Percentiles rank a stretch among this genome's conserved stretches.
Evolutionary conservation across 2,797 vertebrate genomes (phyloP).

Genomic region (Passerculus sandwichensis): DNA sequence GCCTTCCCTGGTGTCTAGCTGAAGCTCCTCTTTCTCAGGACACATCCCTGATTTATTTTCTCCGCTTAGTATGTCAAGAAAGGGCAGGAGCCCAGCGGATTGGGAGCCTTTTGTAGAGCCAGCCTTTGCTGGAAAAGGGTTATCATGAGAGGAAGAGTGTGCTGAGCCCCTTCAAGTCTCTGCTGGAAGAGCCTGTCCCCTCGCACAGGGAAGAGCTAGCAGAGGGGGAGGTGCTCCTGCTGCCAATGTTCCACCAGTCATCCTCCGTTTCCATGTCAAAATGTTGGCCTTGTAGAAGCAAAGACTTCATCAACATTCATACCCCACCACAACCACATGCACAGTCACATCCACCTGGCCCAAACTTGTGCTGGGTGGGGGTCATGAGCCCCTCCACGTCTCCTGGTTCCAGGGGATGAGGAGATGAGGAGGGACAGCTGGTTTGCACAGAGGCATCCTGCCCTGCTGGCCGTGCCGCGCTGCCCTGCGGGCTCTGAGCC

Average conservation of each 20-base stretch:
- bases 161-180: not conserved
- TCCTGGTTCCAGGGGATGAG: not conserved
- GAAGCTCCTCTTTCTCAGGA: not conserved
- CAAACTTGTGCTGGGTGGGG: not conserved
- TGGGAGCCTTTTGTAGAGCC: not conserved
- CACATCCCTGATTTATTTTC: not conserved
- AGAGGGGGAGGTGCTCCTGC: not conserved
- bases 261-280: not conserved
- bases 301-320: not conserved
- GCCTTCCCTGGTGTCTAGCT: accelerated
- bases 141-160: not conserved
- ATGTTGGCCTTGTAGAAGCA: not conserved
- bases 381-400: accelerated
- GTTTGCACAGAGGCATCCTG: not conserved
- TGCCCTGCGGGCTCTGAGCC: accelerated
- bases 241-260: not conserved
- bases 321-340: accelerated
- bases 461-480: not conserved
- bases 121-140: not conserved
- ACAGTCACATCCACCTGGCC: not conserved
- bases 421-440: not conserved
- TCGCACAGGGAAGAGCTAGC: accelerated
- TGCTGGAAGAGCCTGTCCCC: not conserved
- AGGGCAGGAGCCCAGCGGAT: not conserved
- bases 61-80: not conserved